phyloP scores from a whole-genome alignment of 2,888 invertebrate species.

The Cataglyphis cursor region DNA sequence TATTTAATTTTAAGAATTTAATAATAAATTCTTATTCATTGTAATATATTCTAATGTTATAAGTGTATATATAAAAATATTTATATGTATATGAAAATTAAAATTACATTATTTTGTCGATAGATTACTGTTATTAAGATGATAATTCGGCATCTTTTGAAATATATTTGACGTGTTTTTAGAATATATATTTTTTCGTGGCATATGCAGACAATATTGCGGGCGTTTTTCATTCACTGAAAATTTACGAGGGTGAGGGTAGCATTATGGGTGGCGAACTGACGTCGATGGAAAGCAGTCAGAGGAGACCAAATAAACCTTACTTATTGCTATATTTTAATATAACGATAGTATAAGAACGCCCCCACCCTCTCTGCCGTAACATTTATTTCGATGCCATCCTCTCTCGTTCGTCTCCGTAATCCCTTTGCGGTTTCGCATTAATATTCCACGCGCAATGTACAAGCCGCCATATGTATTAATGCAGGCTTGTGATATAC shows the following conservation, averaged over 20 bases:
- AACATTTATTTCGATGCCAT: slow-evolving; percentile 79
- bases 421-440: slow-evolving; percentile 62
- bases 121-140: neutral
- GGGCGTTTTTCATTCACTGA: slow-evolving; percentile 53
- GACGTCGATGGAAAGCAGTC: slow-evolving; percentile 68
- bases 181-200: slow-evolving; percentile 29
- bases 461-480: slow-evolving; percentile 47
- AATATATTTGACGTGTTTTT: neutral
- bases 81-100: neutral
- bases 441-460: slow-evolving; percentile 72
- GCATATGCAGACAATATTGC: slow-evolving; percentile 47
- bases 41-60: neutral
- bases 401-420: slow-evolving; percentile 50
- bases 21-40: neutral
- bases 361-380: slow-evolving; percentile 70
- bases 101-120: neutral
- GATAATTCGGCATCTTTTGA: slow-evolving; percentile 11
- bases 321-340: slow-evolving; percentile 83
- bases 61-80: neutral
- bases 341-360: slow-evolving; percentile 83
- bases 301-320: slow-evolving; percentile 75
- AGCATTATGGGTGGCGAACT: slow-evolving; percentile 64
- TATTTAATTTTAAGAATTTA: neutral
- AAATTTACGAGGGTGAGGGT: slow-evolving; percentile 70
- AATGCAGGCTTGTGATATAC: slow-evolving; percentile 45